phyloP scores from a whole-genome alignment of 92 coral and sea anemone genomes.

The Palythoa caribaeorum region DNA sequence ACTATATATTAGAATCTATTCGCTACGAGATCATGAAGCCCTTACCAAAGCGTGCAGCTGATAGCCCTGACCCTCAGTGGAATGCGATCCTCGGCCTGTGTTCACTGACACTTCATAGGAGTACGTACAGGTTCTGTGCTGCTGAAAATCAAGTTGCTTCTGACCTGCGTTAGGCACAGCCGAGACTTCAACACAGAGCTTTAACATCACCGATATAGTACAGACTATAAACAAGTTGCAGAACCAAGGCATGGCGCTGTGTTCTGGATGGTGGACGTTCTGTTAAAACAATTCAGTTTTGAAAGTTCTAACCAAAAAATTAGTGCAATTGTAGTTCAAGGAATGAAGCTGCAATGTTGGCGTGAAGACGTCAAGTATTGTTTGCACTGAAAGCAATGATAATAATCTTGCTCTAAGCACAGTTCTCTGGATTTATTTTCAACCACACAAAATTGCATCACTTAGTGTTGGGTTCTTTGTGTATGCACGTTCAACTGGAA shows the following conservation, averaged over 20 bases:
- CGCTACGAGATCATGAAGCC: background rate
- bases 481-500: background rate
- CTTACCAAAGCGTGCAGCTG: conserved; percentile 78
- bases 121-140: conserved; percentile 72
- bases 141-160: conserved; percentile 16
- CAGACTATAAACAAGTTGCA: conserved; percentile 10
- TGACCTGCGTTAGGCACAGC: background rate
- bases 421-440: background rate
- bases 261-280: background rate
- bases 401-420: too few relatives aligned
- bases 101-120: conserved; percentile 83
- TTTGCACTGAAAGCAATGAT: conserved; percentile 42
- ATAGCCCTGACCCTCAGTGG: conserved; percentile 75
- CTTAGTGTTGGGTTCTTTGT: background rate
- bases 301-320: background rate
- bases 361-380: background rate
- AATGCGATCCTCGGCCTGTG: conserved; percentile 86
- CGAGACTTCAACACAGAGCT: background rate
- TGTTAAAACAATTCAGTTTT: background rate
- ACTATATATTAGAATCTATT: background rate
- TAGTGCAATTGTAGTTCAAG: background rate
- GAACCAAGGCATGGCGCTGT: conserved; percentile 38
- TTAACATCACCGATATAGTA: background rate
- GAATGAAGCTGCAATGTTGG: background rate
- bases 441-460: background rate